Percentiles rank a stretch among this genome's conserved stretches.
These are phyloP conservation scores for Pomatostomus ruficeps DNA, from an alignment of 2,113 vertebrate genomes.

Conservation along the genomic window DNA sequence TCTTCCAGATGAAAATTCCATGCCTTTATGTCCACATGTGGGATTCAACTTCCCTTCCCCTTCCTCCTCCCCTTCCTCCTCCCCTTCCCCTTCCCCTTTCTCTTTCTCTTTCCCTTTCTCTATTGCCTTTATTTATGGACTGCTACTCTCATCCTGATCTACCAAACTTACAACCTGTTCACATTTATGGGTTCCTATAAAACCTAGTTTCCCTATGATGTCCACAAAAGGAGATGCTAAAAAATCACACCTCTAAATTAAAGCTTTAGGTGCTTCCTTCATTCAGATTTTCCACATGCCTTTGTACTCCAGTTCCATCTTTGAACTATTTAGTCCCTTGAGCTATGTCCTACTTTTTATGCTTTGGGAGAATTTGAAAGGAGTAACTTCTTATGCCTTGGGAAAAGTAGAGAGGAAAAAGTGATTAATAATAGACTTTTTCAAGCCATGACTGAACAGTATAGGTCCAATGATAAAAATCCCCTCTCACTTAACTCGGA, in stretches of 20 bases:
- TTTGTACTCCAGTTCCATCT: background rate
- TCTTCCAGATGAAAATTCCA: background rate
- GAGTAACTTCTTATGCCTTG: background rate
- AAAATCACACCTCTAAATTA: background rate
- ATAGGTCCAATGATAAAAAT: background rate
- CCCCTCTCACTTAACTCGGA: background rate
- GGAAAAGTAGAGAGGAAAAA: background rate
- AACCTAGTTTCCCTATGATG: background rate
- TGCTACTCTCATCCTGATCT: background rate
- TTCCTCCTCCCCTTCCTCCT: background rate
- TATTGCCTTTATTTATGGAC: background rate
- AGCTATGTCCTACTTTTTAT: background rate
- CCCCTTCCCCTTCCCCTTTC: background rate
- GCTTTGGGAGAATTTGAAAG: background rate
- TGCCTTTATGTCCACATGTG: background rate
- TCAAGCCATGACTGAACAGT: background rate
- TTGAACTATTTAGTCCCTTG: background rate
- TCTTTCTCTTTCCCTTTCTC: background rate
- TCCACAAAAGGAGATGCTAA: background rate
- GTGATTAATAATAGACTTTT: background rate
- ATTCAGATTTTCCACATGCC: background rate
- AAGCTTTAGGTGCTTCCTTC: background rate
- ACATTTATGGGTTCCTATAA: background rate
- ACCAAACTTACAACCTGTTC: background rate
- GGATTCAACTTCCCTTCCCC: background rate